A percentile compares a stretch with the other conserved stretches of the same genome.
These are phyloP conservation scores for Carcina quercana DNA, from an alignment of 2,888 invertebrate species.

Conservation along the genomic window DNA sequence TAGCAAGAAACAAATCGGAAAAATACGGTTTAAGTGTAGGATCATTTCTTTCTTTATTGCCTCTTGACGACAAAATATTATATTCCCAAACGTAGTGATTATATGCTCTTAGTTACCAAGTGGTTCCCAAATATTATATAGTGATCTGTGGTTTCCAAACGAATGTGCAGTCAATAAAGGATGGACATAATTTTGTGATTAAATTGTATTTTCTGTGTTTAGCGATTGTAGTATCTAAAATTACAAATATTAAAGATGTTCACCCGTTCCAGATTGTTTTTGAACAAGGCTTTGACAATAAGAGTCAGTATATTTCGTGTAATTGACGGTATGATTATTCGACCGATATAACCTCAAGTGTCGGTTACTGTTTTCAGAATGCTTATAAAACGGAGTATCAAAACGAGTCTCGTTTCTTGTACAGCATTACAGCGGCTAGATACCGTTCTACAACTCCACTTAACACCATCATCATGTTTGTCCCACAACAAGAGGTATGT, in stretches of 20 bases:
- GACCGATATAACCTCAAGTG: constrained; percentile 28
- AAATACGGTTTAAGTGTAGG: too few species aligned
- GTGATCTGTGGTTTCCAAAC: too few species aligned
- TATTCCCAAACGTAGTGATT: too few species aligned
- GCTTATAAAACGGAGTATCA: constrained; percentile 48
- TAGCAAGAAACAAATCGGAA: too few species aligned
- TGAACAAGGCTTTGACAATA: constrained; percentile 44
- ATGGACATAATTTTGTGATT: not conserved
- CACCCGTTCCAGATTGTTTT: constrained; percentile 52
- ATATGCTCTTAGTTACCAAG: too few species aligned
- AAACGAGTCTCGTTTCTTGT: constrained; percentile 52
- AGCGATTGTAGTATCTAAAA: constrained; percentile 24
- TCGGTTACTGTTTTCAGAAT: constrained; percentile 46
- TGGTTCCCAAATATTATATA: too few species aligned
- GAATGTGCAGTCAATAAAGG: not conserved
- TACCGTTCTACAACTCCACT: constrained; percentile 81
- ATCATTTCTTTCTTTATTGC: too few species aligned
- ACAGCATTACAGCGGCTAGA: constrained; percentile 46
- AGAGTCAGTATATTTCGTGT: constrained; percentile 37
- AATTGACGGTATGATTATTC: too few species aligned
- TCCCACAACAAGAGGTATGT: constrained; percentile 97
- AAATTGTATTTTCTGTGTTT: too few species aligned
- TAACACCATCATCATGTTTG: constrained; percentile 97
- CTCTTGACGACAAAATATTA: too few species aligned
- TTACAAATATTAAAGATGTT: constrained; percentile 49